These are phyloP conservation scores for Tragopan temminckii DNA, from an alignment of 2,797 vertebrate species.

Conservation along the genomic window DNA sequence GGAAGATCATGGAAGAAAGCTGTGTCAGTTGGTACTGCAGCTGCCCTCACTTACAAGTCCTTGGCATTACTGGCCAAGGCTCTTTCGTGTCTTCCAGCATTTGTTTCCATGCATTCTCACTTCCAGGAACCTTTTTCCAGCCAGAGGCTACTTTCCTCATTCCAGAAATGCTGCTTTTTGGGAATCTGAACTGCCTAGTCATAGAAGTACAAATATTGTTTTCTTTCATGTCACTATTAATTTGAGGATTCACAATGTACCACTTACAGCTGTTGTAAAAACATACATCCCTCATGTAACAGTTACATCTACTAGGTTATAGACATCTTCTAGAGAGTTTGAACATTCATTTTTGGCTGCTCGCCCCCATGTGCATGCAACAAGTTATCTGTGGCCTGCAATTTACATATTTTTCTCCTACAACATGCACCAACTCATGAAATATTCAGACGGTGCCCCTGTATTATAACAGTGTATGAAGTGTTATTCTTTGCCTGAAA, in stretches of 20 bases:
- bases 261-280: not conserved
- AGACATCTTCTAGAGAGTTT: not conserved
- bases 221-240: not conserved
- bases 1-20: not conserved
- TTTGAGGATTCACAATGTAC: not conserved
- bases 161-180: not conserved
- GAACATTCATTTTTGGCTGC: not conserved
- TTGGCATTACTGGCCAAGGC: not conserved
- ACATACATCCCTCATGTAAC: not conserved
- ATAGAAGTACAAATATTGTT: not conserved
- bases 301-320: not conserved
- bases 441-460: fast-evolving
- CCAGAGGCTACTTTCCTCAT: not conserved
- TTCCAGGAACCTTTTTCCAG: not conserved
- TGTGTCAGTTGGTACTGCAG: not conserved
- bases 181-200: not conserved
- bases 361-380: fast-evolving
- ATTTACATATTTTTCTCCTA: not conserved
- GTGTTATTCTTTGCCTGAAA: not conserved
- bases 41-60: not conserved
- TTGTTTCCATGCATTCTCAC: not conserved
- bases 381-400: not conserved
- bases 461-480: not conserved
- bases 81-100: not conserved
- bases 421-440: not conserved